Percentiles rank a stretch among this genome's conserved stretches.
These are phyloP conservation scores for Xiphophorus birchmanni DNA, from an alignment of 2,797 vertebrate species.

Conservation along the genomic window DNA sequence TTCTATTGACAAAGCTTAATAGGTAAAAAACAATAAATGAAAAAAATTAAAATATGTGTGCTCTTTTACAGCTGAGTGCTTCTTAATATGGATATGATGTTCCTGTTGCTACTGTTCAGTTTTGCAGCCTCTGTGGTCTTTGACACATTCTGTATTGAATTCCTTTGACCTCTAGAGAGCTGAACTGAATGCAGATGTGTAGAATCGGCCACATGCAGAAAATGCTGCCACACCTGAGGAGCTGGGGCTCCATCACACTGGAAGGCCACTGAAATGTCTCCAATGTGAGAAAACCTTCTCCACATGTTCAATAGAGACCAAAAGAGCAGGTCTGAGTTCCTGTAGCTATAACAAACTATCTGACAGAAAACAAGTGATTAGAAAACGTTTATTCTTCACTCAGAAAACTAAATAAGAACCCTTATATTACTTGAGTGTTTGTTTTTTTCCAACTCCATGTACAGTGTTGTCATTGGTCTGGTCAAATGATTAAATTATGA, in stretches of 20 bases:
- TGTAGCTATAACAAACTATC: neutral
- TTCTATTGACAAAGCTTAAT: neutral
- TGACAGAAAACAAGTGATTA: neutral
- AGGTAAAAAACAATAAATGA: neutral
- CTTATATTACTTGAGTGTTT: neutral
- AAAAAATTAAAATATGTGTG: neutral
- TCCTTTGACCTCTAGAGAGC: neutral
- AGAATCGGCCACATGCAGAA: neutral
- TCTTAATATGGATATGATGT: neutral
- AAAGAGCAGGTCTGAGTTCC: neutral
- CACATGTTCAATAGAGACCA: neutral
- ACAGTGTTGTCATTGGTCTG: neutral
- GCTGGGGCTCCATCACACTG: neutral
- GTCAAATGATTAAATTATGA: neutral
- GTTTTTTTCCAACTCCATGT: neutral
- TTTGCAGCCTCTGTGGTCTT: neutral
- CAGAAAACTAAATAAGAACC: neutral
- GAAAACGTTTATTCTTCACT: neutral
- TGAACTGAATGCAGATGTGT: neutral
- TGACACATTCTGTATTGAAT: neutral
- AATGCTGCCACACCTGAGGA: neutral
- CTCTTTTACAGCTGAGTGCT: neutral
- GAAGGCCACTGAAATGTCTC: neutral
- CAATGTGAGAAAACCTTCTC: neutral
- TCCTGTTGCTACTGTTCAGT: neutral